These are phyloP conservation scores for Peucedramus taeniatus DNA, from an alignment of 2,113 vertebrate species.

Conservation along the genomic window DNA sequence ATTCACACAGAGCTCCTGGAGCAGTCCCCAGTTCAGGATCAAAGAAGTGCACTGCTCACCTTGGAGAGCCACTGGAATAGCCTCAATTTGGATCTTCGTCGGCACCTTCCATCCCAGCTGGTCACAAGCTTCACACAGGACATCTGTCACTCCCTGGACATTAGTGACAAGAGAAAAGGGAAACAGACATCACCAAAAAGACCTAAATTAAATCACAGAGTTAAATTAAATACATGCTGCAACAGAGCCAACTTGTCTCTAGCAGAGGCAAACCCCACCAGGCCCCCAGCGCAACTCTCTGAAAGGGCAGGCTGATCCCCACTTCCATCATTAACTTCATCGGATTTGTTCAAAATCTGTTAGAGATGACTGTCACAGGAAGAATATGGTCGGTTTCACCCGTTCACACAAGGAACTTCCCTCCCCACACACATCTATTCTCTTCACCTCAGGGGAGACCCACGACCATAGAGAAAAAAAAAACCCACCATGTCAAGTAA, in stretches of 20 bases:
- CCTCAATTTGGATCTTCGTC: constrained; percentile 95
- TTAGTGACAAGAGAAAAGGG: background rate
- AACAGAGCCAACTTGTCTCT: background rate
- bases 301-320: background rate
- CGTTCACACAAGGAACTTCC: background rate
- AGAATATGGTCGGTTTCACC: accelerated
- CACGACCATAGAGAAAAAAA: background rate
- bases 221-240: background rate
- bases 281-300: background rate
- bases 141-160: constrained; percentile 91
- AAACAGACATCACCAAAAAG: background rate
- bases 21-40: background rate
- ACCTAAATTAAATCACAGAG: background rate
- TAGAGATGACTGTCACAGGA: background rate
- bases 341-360: background rate
- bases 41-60: constrained; percentile 67
- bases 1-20: background rate
- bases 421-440: too few species aligned
- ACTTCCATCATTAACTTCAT: background rate
- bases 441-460: background rate
- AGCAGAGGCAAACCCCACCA: background rate
- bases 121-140: constrained; percentile 94
- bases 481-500: accelerated
- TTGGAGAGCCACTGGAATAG: constrained; percentile 90
- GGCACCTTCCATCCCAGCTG: constrained; percentile 93